Evolutionary conservation across 2,888 invertebrate genomes (phyloP).

Genomic region (Idaea biselata): DNA sequence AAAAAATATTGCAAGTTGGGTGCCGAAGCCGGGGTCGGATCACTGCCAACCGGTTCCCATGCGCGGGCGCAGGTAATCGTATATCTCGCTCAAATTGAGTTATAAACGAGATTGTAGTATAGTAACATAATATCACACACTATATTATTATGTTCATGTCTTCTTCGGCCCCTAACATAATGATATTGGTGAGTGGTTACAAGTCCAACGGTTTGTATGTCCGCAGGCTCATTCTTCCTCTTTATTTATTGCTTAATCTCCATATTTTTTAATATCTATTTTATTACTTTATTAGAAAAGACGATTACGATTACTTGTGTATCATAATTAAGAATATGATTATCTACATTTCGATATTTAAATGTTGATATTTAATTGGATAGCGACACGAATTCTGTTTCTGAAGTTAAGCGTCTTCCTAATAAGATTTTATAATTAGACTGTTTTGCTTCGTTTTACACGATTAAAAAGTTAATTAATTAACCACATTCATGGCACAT

Average conservation of each 20-base stretch:
- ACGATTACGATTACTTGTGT: neutral
- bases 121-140: slow-evolving; percentile 46
- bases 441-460: neutral
- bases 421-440: neutral
- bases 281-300: slow-evolving; percentile 13
- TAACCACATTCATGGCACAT: neutral
- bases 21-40: slow-evolving; percentile 41
- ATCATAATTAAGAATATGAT: neutral
- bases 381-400: neutral
- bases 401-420: neutral
- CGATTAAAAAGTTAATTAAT: neutral
- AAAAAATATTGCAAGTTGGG: slow-evolving; percentile 68
- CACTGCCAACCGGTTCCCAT: slow-evolving; percentile 66
- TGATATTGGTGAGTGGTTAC: slow-evolving; percentile 27
- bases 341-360: neutral
- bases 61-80: slow-evolving; percentile 76
- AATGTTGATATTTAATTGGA: neutral
- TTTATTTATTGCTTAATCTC: slow-evolving; percentile 38
- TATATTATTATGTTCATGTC: slow-evolving; percentile 25
- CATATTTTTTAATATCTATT: slow-evolving; percentile 25
- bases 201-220: slow-evolving; percentile 21
- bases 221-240: slow-evolving; percentile 26
- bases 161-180: slow-evolving; percentile 7
- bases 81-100: slow-evolving; percentile 68
- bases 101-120: slow-evolving; percentile 68